Base-by-base conservation (phyloP, 2,888 invertebrate genomes). In the Calliphora vomitoria region DNA sequence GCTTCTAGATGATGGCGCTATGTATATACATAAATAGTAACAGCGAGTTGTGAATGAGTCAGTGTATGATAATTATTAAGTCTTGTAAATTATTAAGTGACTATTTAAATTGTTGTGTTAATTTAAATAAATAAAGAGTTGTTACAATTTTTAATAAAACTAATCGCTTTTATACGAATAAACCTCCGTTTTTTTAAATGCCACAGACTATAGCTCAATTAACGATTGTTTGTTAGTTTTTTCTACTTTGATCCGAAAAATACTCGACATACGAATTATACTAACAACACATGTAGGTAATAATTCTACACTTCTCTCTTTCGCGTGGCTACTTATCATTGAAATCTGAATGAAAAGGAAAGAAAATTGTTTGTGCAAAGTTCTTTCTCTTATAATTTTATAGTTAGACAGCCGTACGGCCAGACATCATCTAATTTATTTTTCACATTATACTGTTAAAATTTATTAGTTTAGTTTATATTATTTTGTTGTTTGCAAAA, bases 361-460 rank as follows among this genome's bases (percentile, higher is more conserved):
- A 69, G 55, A 41, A 78, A 50, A 15, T 11, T 68, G 8, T 47
- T 66, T 53, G 62, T 55, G 53, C 35, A 38, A 75, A 64, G 11
- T 15, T 50, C 25, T 71, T 71, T 64, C 2, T 64, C 62, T 71
- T 38, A 35, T n/a, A 53, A 58, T 44, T 8, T 41, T 44, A 47
- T 58, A 31, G 81, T 38, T 11, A 62, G 31, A 68, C 60, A n/a
- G 53, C 47, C 53, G 20, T 44, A 35, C 10, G 13, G n/a, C 8
- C 55, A 72, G 66, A 68, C 62, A 78, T 71, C 60, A 76, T 53
- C 44, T 71, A 78, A 71, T 78, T 78, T 72, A 71, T 58, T 20
- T 58, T 71, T 78, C 44, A 15, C 20, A 71, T 78, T 83, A 78
- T 69, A 31, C 55, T 83, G 31, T 66, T 83, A 47, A 74, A 58